Base-by-base conservation (phyloP, 1,140 invertebrate genomes). In the Maniola jurtina region DNA sequence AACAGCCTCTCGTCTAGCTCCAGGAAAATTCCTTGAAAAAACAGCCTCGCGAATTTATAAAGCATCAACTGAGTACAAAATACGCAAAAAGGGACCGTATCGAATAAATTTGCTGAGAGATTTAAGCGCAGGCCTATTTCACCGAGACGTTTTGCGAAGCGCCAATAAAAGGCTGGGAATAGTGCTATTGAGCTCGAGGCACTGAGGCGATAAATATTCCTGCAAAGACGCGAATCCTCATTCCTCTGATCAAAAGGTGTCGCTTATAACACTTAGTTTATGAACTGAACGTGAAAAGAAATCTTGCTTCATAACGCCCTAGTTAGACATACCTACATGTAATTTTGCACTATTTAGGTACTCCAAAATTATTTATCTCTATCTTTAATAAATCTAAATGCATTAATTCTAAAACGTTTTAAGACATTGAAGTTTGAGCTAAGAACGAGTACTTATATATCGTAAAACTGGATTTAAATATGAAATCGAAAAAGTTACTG, bases 121-220 rank as follows among this genome's bases (percentile, higher is more conserved):
- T 69, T 68, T 68, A 64, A 73, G 57, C 45, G 61, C 61, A 68
- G 70, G 72, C 71, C 73, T 72, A 76, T 73, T 73, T 68, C 71
- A 60, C 55, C 68, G 66, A 73, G 70, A 68, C 68, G 58, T 70
- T 70, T 69, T 69, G 60, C 57, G 71, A 71, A 72, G 66, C 69
- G 40, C 61, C 70, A 70, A 73, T 72, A 80, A 75, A 72, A 73
- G 68, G 34, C 68, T 59, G 58, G 61, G 70, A 71, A 74, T 74
- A 71, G 66, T 74, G 62, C 70, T 68, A 72, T 70, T 68, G 59
- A 72, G 66, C 57, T 68, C 47, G 63, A 64, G 66, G 64, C 62
- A 68, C 54, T 55, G 59, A 68, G 74, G 68, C 75, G 74, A 78
- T 79, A 79, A 73, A 77, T 79, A 81, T 82, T 78, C 70, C 61